phyloP scores from a whole-genome alignment of 2,888 invertebrate species.

The Sipunculus nudus region DNA sequence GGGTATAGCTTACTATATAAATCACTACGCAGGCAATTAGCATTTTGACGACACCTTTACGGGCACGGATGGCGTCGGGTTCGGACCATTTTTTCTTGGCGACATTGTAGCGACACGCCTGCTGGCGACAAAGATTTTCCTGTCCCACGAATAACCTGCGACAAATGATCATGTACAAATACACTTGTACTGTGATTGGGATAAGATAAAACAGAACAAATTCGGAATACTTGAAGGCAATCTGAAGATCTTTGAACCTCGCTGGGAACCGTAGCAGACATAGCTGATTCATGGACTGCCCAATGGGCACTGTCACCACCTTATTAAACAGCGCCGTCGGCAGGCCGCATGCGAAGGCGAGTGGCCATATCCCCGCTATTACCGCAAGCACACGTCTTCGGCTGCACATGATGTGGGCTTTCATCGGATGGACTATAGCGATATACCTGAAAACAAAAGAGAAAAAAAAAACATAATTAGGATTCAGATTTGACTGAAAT shows the following conservation, averaged over 20 bases:
- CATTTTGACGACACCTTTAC: conserved; percentile 68
- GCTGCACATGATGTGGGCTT: conserved; percentile 65
- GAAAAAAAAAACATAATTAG: no score
- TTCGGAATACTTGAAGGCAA: conserved; percentile 60
- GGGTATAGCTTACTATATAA: conserved; percentile 68
- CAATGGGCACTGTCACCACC: conserved; percentile 46
- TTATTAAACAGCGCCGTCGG: conserved; percentile 62
- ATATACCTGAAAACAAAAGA: conserved; percentile 65
- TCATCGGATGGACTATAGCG: conserved; percentile 67
- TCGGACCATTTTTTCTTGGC: no score
- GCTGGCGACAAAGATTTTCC: conserved; percentile 52
- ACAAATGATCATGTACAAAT: conserved; percentile 61
- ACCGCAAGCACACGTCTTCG: conserved; percentile 56
- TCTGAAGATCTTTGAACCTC: conserved; percentile 43
- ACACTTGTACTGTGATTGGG: conserved; percentile 61
- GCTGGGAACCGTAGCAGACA: conserved; percentile 58
- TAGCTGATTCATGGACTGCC: conserved; percentile 45
- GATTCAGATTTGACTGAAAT: no score
- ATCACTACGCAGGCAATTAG: conserved; percentile 67
- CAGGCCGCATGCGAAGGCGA: conserved; percentile 56
- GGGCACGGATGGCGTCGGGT: conserved; percentile 57
- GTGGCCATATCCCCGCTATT: conserved; percentile 63
- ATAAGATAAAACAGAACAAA: conserved; percentile 62
- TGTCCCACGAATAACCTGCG: conserved; percentile 59
- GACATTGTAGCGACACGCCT: no score